A percentile compares a stretch with the other conserved stretches of the same genome.
phyloP scores from a whole-genome alignment of 2,888 invertebrate genomes.

The Acanthopleura granulata region DNA sequence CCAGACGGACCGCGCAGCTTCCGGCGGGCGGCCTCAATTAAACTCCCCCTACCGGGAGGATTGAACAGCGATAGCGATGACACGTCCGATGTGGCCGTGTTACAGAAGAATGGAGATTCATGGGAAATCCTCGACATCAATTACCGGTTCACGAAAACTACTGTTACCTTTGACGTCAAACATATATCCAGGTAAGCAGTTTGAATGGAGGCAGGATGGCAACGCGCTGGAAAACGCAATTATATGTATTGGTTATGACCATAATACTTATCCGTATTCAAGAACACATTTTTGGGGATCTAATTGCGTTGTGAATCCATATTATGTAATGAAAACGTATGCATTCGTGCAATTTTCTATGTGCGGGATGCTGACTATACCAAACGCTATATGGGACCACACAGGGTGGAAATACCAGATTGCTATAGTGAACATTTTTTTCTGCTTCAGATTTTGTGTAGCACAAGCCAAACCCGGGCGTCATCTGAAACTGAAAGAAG shows the following conservation, averaged over 20 bases:
- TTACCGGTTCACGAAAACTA: constrained; percentile 60
- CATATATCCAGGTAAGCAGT: constrained; percentile 53
- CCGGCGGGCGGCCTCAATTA: constrained; percentile 60
- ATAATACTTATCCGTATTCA: too few species aligned
- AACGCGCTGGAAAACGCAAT: too few species aligned
- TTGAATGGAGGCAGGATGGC: too few species aligned
- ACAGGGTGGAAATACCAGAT: too few species aligned
- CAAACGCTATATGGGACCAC: too few species aligned
- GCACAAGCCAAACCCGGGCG: constrained; percentile 54
- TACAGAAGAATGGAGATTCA: constrained; percentile 50
- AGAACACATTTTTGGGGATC: too few species aligned
- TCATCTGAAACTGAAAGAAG: constrained; percentile 50
- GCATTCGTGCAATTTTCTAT: too few species aligned
- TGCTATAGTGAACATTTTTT: neutral
- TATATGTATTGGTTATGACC: too few species aligned
- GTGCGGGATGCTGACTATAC: too few species aligned
- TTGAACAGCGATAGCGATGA: constrained; percentile 50
- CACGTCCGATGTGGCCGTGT: constrained; percentile 55
- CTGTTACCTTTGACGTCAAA: constrained; percentile 61
- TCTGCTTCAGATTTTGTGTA: constrained; percentile 60
- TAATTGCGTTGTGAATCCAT: too few species aligned
- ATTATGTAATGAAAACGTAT: too few species aligned
- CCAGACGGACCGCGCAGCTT: constrained; percentile 44
- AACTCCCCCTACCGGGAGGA: constrained; percentile 63
- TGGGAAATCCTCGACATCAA: constrained; percentile 58